These are phyloP conservation scores for Heterodera filipjevi DNA, from an alignment of 2,888 invertebrate genomes.

Conservation along the genomic window DNA sequence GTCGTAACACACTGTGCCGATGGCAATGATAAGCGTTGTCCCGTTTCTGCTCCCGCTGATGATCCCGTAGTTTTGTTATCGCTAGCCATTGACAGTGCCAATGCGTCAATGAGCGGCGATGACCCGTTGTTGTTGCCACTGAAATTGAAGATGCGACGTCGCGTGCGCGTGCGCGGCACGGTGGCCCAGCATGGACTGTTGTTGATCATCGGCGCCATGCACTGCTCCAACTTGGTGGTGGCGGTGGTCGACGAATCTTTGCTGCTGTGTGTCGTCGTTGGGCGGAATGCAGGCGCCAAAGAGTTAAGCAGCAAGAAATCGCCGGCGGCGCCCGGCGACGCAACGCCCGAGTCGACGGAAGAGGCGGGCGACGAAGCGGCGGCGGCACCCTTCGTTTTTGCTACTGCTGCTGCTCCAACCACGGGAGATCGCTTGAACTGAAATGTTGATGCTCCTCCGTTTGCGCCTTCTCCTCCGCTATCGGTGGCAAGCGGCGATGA, in stretches of 20 bases:
- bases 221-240: conserved; percentile 4
- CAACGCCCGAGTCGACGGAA: conserved; percentile 41
- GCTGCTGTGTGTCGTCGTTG: not conserved
- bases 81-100: conserved; percentile 4
- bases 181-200: conserved; percentile 1
- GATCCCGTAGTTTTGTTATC: not conserved
- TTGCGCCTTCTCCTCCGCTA: too few relatives aligned
- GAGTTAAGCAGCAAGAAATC: conserved; percentile 16
- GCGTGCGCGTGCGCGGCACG: conserved; percentile 7
- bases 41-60: not conserved
- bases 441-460: not conserved
- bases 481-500: too few relatives aligned
- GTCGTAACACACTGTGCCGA: too few relatives aligned
- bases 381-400: not conserved
- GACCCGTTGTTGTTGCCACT: not conserved
- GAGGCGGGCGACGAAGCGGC: conserved; percentile 36
- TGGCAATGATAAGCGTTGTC: not conserved
- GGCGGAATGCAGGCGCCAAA: not conserved
- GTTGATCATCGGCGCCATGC: not conserved
- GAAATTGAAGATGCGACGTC: conserved; percentile 21
- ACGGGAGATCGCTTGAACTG: not conserved
- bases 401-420: not conserved
- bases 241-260: not conserved
- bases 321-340: conserved; percentile 34
- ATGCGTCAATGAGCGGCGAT: conserved; percentile 23